Base-by-base conservation (phyloP, 2,888 invertebrate genomes). In the Dendrolimus pini region DNA sequence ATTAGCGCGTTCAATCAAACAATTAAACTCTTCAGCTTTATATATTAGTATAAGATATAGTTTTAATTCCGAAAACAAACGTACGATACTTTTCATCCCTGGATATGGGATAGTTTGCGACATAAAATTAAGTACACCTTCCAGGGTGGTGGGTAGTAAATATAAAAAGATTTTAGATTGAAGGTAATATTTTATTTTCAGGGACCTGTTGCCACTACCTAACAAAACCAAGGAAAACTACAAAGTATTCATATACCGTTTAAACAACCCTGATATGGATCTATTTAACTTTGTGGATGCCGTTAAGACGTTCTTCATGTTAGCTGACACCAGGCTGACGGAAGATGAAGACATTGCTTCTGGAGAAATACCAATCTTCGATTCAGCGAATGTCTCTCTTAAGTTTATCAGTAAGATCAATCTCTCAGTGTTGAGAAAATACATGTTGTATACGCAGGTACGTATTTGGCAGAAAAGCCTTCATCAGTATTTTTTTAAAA, bases 301-400 rank as follows among this genome's bases (percentile, higher is more conserved):
- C 1, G 88, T 94, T 55, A 94, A 94, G 80, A 92, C 93, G 0
- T 94, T 95, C 87, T 94, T 95, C 79, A 94, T 95, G 93, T 81
- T 95, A 55, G 94, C 94, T 7, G 95, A 95, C 74, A 92, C 94
- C 30, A 89, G 95, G 61, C 89, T 95, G 65, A 93, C 93, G 14
- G 90, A 89, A 42, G 93, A 93, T 62, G 85, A 86, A 1, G 92
- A 92, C 52, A 87, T 93, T 55, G 91, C 93, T 0, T 90, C 92
- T 0, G 95, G 95, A 1, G 95, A 95, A 74, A 91, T 95, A 56
- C 94, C 94, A 0, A 93, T 95, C 55, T 95, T 95, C 65, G 95
- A 95, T 75, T 93, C 94, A 75, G 89, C 91, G 0, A 94, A 94
- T 55, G 93, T 93, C 53, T 87, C 92, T 1, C 74, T 94, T 59